Evolutionary conservation across 2,888 invertebrate species (phyloP).

Genomic region (Neocrepidodera transversa): DNA sequence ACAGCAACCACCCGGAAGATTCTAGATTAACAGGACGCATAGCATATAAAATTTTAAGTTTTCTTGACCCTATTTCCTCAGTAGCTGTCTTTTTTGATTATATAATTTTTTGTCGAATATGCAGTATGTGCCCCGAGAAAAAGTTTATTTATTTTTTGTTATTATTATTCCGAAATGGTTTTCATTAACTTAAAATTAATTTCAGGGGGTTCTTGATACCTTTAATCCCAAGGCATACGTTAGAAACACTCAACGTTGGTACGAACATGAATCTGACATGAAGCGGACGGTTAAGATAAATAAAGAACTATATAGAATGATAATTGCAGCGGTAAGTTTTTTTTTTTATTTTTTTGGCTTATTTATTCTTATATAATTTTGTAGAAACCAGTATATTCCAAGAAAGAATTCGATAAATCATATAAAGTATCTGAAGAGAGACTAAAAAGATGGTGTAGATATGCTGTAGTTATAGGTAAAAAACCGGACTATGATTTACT

Average conservation of each 20-base stretch:
- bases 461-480: background rate
- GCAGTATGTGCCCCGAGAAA: too few species aligned
- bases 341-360: too few species aligned
- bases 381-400: background rate
- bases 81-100: too few species aligned
- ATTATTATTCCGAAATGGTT: background rate
- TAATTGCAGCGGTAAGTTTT: slow-evolving; percentile 41
- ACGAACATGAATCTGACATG: slow-evolving; percentile 43
- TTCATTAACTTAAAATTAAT: background rate
- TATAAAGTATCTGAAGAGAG: background rate
- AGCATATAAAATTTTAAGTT: too few species aligned
- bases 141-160: too few species aligned
- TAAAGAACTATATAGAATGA: slow-evolving; percentile 42
- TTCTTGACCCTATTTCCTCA: too few species aligned
- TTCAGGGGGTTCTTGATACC: slow-evolving; percentile 9
- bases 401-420: background rate
- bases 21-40: too few species aligned
- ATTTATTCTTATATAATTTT: too few species aligned
- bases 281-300: slow-evolving; percentile 49
- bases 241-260: slow-evolving; percentile 47
- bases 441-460: background rate
- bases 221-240: slow-evolving; percentile 45
- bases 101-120: too few species aligned
- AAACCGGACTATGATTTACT: slow-evolving; percentile 3
- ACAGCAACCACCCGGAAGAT: too few species aligned